Evolutionary conservation across 2,797 vertebrate species (phyloP).

Genomic region (Molossus molossus): DNA sequence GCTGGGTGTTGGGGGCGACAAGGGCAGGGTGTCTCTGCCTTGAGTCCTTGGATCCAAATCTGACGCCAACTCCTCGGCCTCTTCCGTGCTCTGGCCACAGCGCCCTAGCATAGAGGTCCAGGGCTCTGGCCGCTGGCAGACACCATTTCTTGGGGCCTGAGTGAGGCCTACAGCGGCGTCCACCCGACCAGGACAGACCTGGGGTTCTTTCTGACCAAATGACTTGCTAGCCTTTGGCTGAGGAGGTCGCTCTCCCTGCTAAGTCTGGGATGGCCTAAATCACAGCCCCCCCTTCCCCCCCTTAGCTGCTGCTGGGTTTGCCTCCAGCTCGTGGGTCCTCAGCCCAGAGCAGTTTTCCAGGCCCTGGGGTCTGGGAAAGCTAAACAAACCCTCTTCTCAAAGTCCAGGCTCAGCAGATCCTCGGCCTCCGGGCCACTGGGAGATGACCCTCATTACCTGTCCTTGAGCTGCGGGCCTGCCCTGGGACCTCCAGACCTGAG

Average conservation of each 20-base stretch:
- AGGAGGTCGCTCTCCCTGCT: not conserved
- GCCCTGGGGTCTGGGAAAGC: not conserved
- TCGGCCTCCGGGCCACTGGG: not conserved
- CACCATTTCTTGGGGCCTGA: not conserved
- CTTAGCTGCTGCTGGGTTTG: not conserved
- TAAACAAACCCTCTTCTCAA: not conserved
- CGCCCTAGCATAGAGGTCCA: not conserved
- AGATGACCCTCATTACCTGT: too few species aligned
- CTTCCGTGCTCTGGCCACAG: not conserved
- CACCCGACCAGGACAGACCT: rapidly evolving
- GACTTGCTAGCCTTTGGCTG: not conserved
- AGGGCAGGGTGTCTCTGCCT: not conserved
- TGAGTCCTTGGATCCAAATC: not conserved
- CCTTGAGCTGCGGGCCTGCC: not conserved
- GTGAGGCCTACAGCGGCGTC: not conserved
- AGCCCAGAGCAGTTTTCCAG: not conserved
- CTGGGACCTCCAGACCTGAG: not conserved
- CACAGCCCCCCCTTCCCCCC: not conserved
- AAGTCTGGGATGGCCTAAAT: not conserved
- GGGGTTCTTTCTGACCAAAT: not conserved
- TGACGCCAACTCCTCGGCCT: not conserved
- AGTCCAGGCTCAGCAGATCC: not conserved
- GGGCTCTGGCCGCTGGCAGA: not conserved
- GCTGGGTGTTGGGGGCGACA: not conserved
- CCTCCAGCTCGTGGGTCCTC: not conserved